These are phyloP conservation scores for Centropus unirufus DNA, from an alignment of 2,113 vertebrate species.

Conservation along the genomic window DNA sequence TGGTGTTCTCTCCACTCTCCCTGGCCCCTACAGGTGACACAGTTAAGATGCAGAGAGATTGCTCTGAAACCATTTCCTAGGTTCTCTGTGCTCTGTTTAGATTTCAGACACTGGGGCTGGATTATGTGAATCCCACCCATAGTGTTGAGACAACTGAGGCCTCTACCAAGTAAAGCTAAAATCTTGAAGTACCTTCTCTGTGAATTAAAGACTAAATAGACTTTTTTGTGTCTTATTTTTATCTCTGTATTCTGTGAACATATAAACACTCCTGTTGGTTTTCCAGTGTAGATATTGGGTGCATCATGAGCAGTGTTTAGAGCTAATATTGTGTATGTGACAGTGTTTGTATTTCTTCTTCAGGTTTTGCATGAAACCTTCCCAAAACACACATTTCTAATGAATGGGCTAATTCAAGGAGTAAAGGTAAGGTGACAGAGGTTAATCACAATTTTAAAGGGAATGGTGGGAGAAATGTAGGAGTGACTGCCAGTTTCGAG, in stretches of 20 bases:
- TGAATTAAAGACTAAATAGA: neutral
- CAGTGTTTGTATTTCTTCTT: neutral
- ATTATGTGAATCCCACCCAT: neutral
- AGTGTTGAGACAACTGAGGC: neutral
- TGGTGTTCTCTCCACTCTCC: neutral
- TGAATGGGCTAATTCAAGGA: constrained; percentile 90
- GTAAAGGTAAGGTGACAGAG: constrained; percentile 79
- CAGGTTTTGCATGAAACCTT: constrained; percentile 89
- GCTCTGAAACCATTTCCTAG: neutral
- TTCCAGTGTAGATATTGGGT: neutral
- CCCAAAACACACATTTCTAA: constrained; percentile 89
- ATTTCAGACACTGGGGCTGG: neutral
- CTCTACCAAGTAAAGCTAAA: neutral
- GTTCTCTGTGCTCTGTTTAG: neutral
- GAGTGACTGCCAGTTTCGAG: neutral
- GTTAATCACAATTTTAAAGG: neutral
- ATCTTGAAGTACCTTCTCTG: neutral
- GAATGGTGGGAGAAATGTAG: neutral
- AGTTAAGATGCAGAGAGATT: neutral
- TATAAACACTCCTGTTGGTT: neutral
- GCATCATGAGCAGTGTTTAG: neutral
- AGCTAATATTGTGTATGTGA: neutral
- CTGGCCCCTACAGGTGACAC: neutral
- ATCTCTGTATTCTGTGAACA: neutral
- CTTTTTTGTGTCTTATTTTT: neutral